Conservation (phyloP, 2,888 invertebrate genomes). For the Conops quadrifasciatus region DNA sequence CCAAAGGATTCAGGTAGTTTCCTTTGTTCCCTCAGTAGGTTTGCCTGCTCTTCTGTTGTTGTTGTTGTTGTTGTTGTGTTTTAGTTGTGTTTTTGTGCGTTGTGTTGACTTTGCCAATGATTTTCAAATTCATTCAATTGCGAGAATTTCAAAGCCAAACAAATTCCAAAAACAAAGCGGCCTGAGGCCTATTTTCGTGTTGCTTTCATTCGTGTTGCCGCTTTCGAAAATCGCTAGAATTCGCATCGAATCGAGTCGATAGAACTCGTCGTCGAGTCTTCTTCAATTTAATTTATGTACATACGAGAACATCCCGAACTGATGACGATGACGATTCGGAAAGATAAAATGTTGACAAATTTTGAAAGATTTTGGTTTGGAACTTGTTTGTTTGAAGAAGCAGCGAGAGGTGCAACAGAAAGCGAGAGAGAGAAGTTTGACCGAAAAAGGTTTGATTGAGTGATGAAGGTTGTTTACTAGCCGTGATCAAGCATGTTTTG, state of each 20-base stretch:
- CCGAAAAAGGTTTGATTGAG: too few species aligned
- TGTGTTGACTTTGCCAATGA: constrained; percentile 12
- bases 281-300: constrained; percentile 24
- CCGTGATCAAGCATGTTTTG: too few species aligned
- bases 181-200: constrained; percentile 4
- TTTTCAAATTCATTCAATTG: constrained; percentile 15
- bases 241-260: not conserved
- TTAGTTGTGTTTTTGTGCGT: constrained; percentile 14
- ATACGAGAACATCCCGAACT: too few species aligned
- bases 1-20: constrained; percentile 1
- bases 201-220: constrained; percentile 17
- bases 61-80: constrained; percentile 16
- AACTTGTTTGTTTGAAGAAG: constrained; percentile 23
- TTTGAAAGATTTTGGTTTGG: not conserved
- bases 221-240: constrained; percentile 5
- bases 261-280: constrained; percentile 11
- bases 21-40: not conserved
- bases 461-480: too few species aligned
- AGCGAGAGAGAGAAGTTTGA: too few species aligned
- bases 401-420: not conserved
- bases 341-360: constrained; percentile 28
- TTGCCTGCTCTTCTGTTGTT: constrained; percentile 1
- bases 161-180: not conserved
- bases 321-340: constrained; percentile 1
- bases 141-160: not conserved